Evolutionary conservation across 92 coral and sea anemone genomes (phyloP).

Genomic region (Zoanthus sansibaricus): DNA sequence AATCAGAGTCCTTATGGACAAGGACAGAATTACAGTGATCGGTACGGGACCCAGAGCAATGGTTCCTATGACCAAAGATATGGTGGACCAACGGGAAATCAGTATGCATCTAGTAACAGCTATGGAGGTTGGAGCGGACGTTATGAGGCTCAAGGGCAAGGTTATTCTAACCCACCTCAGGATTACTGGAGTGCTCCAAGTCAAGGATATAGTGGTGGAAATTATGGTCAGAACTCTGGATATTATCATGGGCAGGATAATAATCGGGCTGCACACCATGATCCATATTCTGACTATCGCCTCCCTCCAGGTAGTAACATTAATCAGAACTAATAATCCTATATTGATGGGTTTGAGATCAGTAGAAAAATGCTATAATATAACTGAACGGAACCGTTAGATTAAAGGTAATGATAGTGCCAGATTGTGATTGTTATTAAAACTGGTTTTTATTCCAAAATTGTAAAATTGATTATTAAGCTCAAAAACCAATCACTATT

Average conservation of each 20-base stretch:
- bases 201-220: slow-evolving; percentile 27
- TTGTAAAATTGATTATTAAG: too few species aligned
- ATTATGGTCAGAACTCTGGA: slow-evolving; percentile 6
- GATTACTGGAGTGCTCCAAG: not conserved
- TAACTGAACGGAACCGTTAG: too few species aligned
- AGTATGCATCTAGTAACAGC: slow-evolving; percentile 3
- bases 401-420: too few species aligned
- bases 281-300: not conserved
- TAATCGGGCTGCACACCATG: not conserved
- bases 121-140: slow-evolving; percentile 35
- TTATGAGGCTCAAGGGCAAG: slow-evolving; percentile 30
- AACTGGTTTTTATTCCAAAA: too few species aligned
- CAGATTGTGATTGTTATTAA: too few species aligned
- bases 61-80: slow-evolving; percentile 15
- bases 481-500: too few species aligned
- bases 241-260: slow-evolving; percentile 6
- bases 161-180: slow-evolving; percentile 1
- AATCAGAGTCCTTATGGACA: slow-evolving; percentile 19
- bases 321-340: too few species aligned
- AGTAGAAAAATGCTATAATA: too few species aligned
- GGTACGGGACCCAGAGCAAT: not conserved
- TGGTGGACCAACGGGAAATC: slow-evolving; percentile 21
- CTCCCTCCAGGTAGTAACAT: not conserved
- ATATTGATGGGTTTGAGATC: too few species aligned
- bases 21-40: slow-evolving; percentile 19